These are phyloP conservation scores for Dyspetes luteomarginatus DNA, from an alignment of 2,888 invertebrate genomes.

Conservation along the genomic window DNA sequence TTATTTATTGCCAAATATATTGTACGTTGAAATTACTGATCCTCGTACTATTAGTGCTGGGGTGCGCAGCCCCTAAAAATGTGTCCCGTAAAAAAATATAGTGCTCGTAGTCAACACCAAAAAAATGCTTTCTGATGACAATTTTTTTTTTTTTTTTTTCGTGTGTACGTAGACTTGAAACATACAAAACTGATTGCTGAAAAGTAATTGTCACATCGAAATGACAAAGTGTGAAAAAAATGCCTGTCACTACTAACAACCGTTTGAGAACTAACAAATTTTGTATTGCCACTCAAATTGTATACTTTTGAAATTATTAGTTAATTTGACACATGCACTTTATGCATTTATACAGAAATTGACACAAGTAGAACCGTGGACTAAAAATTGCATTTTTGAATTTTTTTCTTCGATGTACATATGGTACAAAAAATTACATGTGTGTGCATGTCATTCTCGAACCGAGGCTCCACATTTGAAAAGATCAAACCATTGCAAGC, in stretches of 20 bases:
- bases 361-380: constrained; percentile 29
- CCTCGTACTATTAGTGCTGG: constrained; percentile 56
- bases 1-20: constrained; percentile 41
- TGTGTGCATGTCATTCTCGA: constrained; percentile 58
- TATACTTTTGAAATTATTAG: constrained; percentile 23
- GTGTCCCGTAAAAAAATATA: constrained; percentile 29
- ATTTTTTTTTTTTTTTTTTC: constrained; percentile 14
- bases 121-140: constrained; percentile 12
- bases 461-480: constrained; percentile 59
- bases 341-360: not conserved
- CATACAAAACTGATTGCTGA: constrained; percentile 55
- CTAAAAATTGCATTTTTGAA: constrained; percentile 33
- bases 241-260: constrained; percentile 55
- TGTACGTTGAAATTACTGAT: constrained; percentile 54
- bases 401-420: not conserved
- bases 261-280: constrained; percentile 46
- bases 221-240: constrained; percentile 52
- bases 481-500: constrained; percentile 29
- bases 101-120: constrained; percentile 47
- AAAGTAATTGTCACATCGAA: constrained; percentile 29
- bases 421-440: constrained; percentile 22
- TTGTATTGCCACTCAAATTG: constrained; percentile 15
- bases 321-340: constrained; percentile 39
- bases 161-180: constrained; percentile 38
- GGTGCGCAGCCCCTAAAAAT: constrained; percentile 40